Evolutionary conservation across 2,888 invertebrate genomes (phyloP).

Genomic region (Parnassius mnemosyne): DNA sequence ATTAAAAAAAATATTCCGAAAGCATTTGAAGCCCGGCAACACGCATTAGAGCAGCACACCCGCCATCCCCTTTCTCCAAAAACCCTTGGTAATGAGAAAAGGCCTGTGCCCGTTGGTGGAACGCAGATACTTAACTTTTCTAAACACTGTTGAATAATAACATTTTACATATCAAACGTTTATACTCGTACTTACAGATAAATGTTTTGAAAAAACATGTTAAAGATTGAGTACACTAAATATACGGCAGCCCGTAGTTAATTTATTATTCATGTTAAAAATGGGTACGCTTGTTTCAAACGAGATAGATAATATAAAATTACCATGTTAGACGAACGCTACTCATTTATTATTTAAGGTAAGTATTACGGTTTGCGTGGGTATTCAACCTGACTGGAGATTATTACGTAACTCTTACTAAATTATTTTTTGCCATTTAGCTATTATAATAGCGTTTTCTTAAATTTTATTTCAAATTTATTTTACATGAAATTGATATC

Average conservation of each 20-base stretch:
- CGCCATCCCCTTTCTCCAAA: no score
- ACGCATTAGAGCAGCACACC: no score
- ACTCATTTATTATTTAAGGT: slow-evolving; percentile 20
- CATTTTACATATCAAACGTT: no score
- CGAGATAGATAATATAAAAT: slow-evolving; percentile 18
- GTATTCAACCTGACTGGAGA: slow-evolving; percentile 10
- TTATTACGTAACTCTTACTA: slow-evolving; percentile 1
- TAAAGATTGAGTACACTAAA: slow-evolving; percentile 13
- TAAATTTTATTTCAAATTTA: neutral
- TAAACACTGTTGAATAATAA: no score
- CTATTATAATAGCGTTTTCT: no score
- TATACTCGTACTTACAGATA: no score
- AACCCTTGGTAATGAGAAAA: no score
- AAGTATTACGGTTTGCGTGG: slow-evolving; percentile 15
- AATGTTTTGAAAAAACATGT: neutral
- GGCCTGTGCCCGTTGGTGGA: no score
- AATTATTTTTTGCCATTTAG: neutral
- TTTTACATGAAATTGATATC: no score
- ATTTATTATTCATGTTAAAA: slow-evolving; percentile 25
- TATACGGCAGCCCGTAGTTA: slow-evolving; percentile 14
- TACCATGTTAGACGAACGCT: slow-evolving; percentile 16
- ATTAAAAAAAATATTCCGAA: no score
- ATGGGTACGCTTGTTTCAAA: slow-evolving; percentile 17
- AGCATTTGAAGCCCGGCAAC: no score
- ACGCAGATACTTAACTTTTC: no score